A percentile compares a stretch with the other conserved stretches of the same genome.
These are phyloP conservation scores for Coracias cyanogaster DNA, from an alignment of 2,797 vertebrate genomes.

Conservation along the genomic window DNA sequence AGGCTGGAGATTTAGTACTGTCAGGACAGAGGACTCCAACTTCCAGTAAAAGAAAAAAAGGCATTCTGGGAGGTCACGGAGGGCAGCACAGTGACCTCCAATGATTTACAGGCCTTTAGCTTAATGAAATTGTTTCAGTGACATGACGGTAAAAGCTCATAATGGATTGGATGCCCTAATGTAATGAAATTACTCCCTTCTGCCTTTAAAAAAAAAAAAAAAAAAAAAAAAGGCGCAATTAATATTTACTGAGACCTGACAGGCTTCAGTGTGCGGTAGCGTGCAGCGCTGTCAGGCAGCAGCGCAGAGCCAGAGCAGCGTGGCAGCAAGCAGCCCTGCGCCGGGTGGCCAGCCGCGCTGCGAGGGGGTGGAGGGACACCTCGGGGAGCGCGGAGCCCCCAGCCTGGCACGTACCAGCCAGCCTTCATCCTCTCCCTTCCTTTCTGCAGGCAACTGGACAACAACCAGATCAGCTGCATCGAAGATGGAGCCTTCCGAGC, in stretches of 20 bases:
- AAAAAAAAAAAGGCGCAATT: constrained; percentile 91
- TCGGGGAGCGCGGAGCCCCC: constrained; percentile 64
- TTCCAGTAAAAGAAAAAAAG: constrained; percentile 85
- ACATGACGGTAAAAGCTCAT: constrained; percentile 99
- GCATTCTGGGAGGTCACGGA: constrained; percentile 85
- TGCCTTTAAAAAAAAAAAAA: constrained; percentile 91
- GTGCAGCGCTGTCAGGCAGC: constrained; percentile 81
- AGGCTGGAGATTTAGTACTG: constrained; percentile 84
- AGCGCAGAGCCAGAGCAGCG: constrained; percentile 80
- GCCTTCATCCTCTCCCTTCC: constrained; percentile 86
- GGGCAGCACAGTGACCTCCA: constrained; percentile 90
- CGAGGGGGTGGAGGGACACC: constrained; percentile 82
- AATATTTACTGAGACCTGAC: constrained; percentile 99
- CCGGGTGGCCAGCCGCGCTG: constrained; percentile 77
- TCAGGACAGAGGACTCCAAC: constrained; percentile 84
- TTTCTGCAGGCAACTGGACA: constrained; percentile 96
- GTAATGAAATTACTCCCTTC: constrained; percentile 99
- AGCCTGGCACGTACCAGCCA: constrained; percentile 57
- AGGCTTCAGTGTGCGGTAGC: constrained; percentile 82
- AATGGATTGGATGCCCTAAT: constrained; percentile 99
- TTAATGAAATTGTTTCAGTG: constrained; percentile 99
- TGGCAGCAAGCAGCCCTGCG: constrained; percentile 84
- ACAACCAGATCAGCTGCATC: constrained; percentile 99
- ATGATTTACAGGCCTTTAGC: constrained; percentile 99
- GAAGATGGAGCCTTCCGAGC: constrained; percentile 99